These are phyloP conservation scores for Falco cherrug DNA, from an alignment of 2,797 vertebrate genomes.

Conservation along the genomic window DNA sequence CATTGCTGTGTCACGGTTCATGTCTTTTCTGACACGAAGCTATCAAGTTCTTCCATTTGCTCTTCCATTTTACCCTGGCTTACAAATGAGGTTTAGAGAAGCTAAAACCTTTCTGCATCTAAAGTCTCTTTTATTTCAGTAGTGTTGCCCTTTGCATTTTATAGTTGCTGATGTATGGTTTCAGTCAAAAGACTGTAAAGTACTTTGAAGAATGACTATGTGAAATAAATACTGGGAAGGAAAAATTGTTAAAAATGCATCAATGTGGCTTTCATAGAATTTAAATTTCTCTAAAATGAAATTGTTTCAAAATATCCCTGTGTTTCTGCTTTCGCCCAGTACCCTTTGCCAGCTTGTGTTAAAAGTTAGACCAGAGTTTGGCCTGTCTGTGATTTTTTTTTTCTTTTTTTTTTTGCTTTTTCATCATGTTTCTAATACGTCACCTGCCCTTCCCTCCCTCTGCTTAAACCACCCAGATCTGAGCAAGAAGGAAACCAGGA, in stretches of 20 bases:
- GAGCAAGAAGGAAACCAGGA: neutral
- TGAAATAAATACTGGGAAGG: neutral
- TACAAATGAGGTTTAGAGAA: conserved; percentile 60
- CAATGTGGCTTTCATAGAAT: neutral
- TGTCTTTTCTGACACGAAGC: conserved; percentile 50
- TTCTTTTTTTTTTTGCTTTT: neutral
- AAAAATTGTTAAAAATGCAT: neutral
- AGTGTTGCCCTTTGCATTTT: conserved; percentile 6
- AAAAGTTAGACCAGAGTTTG: neutral
- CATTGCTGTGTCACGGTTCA: conserved; percentile 45
- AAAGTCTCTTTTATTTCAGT: conserved; percentile 23
- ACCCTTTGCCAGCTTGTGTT: neutral
- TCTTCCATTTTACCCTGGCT: conserved; percentile 42
- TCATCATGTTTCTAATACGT: accelerated
- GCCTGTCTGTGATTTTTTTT: too few relatives aligned
- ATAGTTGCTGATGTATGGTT: neutral
- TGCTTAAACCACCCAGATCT: neutral
- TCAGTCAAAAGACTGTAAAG: neutral
- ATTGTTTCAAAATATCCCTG: neutral
- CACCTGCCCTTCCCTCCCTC: neutral
- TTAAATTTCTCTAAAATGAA: neutral
- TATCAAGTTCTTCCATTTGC: conserved; percentile 47
- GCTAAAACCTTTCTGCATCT: neutral
- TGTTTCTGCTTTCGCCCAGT: neutral
- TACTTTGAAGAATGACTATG: neutral